Evolutionary conservation across 1,140 invertebrate genomes (phyloP).

Genomic region (Battus philenor): DNA sequence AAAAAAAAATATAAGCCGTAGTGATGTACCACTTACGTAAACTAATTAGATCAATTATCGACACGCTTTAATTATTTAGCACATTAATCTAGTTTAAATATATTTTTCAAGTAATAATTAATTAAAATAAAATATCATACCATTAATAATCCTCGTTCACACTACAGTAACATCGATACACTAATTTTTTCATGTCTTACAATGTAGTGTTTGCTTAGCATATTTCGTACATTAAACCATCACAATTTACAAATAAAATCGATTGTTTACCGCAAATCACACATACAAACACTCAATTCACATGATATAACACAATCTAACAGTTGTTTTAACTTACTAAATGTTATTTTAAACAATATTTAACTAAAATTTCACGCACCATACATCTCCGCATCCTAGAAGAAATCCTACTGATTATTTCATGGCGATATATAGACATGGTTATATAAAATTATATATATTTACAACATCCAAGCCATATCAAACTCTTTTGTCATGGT

Average conservation of each 20-base stretch:
- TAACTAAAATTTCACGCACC: constrained; percentile 6
- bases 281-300: background rate
- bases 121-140: constrained; percentile 22
- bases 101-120: no score
- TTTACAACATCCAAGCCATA: constrained; percentile 22
- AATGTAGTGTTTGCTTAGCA: constrained; percentile 10
- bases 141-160: constrained; percentile 26
- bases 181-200: constrained; percentile 24
- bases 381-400: constrained; percentile 22
- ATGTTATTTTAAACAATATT: no score
- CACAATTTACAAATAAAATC: background rate
- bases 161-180: constrained; percentile 24
- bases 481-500: constrained; percentile 17
- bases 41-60: constrained; percentile 30
- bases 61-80: constrained; percentile 21
- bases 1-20: constrained; percentile 7
- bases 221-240: background rate
- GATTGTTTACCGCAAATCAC: background rate
- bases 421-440: constrained; percentile 47
- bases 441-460: constrained; percentile 57
- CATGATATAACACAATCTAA: no score
- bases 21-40: constrained; percentile 22
- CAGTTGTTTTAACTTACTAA: no score
- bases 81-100: no score
- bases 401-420: constrained; percentile 63